Percentiles rank a stretch among this genome's conserved stretches.
These are phyloP conservation scores for Leptogaster cylindrica DNA, from an alignment of 2,888 invertebrate genomes.

Conservation along the genomic window DNA sequence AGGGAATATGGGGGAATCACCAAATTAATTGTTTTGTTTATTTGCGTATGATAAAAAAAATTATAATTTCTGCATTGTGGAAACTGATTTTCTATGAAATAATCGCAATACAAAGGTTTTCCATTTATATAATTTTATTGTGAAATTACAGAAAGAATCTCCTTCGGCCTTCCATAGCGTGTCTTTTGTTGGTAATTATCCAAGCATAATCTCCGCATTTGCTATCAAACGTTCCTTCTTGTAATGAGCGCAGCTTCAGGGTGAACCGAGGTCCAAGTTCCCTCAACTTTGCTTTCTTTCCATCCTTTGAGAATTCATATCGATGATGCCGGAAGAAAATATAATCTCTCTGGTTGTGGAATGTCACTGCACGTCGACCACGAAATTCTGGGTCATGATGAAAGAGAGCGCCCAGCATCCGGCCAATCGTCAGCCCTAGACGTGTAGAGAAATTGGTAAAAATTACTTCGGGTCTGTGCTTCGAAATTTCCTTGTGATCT, in stretches of 20 bases:
- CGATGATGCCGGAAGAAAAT: constrained; percentile 98
- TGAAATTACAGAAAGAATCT: constrained; percentile 85
- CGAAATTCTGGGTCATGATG: constrained; percentile 95
- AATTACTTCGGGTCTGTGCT: constrained; percentile 93
- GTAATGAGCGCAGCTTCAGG: constrained; percentile 86
- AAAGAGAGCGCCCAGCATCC: constrained; percentile 93
- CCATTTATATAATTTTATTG: not conserved
- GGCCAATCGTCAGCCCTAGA: constrained; percentile 85
- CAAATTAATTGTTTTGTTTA: constrained; percentile 9
- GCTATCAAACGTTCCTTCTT: constrained; percentile 96
- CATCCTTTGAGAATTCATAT: constrained; percentile 88
- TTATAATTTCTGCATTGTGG: constrained; percentile 1
- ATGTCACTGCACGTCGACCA: constrained; percentile 91
- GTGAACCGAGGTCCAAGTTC: constrained; percentile 99
- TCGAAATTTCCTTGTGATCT: constrained; percentile 80
- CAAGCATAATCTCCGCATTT: constrained; percentile 97
- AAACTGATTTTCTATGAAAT: no score
- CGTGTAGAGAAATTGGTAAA: constrained; percentile 96
- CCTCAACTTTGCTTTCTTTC: constrained; percentile 75
- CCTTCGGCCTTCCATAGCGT: constrained; percentile 92
- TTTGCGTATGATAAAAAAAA: not conserved
- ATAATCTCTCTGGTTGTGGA: constrained; percentile 99
- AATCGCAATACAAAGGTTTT: not conserved
- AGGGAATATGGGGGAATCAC: not conserved
- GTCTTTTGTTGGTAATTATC: constrained; percentile 88